Evolutionary conservation across 2,888 invertebrate species (phyloP), one percentile per base, ranked within the genome.

Genomic region (Clitarchus hookeri): DNA sequence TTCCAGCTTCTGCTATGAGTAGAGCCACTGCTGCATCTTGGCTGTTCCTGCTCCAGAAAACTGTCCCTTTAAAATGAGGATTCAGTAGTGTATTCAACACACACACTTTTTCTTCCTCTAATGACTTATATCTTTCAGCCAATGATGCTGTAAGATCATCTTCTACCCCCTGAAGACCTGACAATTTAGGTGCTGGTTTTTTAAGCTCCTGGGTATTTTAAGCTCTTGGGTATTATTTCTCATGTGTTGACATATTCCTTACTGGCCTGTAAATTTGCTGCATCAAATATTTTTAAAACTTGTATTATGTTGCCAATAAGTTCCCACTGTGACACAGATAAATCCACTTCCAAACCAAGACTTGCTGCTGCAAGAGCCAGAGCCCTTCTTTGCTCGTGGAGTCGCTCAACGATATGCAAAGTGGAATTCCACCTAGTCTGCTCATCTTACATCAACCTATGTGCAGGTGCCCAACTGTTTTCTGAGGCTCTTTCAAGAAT

Each of bases 171-270:
- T 26, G 82, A 12, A 82, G 36, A 82, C 65, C 8, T 65, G 44
- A 44, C n/a, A 3, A 19, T 82, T 3, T 19, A 82, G 16, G 44
- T 23, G 36, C 23, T 82, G 82, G 82, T 44, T 82, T 82, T n/a
- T 82, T 36, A 19, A 79, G 44, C 44, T 82, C 9, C n/a, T 19
- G 82, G 13, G 27, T 36, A 11, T n/a, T n/a, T n/a, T n/a, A n/a
- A n/a, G n/a, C n/a, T n/a, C n/a, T n/a, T 82, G 16, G 82, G 82
- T 36, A 82, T 82, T 26, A 36, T 82, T n/a, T 82, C 13, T 82
- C 36, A 82, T 82, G 11, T 44, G 8, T 44, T 82, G 19, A 82
- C 36, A 82, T 12, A 19, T 23, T 13, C 27, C 23, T 13, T 82
- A 23, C 82, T 82, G 4, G 23, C 82, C 13, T 27, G 36, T 13